Evolutionary conservation across 1,140 invertebrate species (phyloP).

Genomic region (Drosophila virilis): DNA sequence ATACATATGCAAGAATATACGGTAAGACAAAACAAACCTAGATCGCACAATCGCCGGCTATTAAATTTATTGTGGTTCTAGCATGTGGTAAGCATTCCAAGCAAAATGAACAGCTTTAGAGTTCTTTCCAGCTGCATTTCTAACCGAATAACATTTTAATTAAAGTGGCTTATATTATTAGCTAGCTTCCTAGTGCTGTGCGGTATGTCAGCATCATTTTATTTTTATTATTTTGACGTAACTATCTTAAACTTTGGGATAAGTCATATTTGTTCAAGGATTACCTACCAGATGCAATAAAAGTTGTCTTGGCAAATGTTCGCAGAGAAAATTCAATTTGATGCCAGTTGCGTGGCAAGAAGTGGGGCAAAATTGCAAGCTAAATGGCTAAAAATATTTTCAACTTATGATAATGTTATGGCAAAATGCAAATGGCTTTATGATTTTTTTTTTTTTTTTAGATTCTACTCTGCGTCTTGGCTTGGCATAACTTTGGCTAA

Average conservation of each 20-base stretch:
- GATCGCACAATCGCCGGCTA: too few species aligned
- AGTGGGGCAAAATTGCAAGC: conserved; percentile 17
- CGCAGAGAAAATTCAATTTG: conserved; percentile 20
- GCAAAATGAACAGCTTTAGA: neutral
- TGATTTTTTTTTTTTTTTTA: conserved; percentile 3
- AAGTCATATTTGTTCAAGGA: conserved; percentile 15
- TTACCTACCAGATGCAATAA: conserved; percentile 20
- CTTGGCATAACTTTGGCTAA: conserved; percentile 4
- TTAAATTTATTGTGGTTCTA: too few species aligned
- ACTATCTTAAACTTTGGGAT: conserved; percentile 4
- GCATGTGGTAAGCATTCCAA: too few species aligned
- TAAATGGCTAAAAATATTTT: conserved; percentile 24
- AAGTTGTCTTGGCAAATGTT: conserved; percentile 16
- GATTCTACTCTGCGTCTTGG: conserved; percentile 2
- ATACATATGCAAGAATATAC: too few species aligned
- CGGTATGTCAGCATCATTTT: neutral
- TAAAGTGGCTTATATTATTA: neutral
- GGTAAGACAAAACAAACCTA: too few species aligned
- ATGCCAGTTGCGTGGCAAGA: conserved; percentile 10
- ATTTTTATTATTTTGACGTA: neutral
- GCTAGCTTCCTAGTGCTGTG: neutral
- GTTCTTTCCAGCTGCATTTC: neutral
- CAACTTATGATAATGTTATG: conserved; percentile 29
- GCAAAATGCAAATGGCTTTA: conserved; percentile 10
- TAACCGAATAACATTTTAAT: neutral